These are phyloP conservation scores for Luscinia luscinia DNA, from an alignment of 2,797 vertebrate genomes.

Conservation along the genomic window DNA sequence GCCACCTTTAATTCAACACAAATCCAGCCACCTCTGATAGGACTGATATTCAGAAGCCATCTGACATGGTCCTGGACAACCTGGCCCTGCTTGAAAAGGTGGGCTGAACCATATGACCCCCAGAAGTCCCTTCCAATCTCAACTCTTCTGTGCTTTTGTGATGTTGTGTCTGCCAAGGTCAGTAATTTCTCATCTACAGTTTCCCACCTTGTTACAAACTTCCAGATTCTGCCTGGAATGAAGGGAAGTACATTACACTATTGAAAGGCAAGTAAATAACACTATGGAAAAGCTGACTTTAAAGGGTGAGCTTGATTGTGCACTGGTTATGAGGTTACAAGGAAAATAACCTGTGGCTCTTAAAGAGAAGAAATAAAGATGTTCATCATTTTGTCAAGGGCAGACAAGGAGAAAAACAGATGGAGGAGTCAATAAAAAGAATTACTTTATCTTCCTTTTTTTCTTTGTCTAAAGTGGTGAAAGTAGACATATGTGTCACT, in stretches of 20 bases:
- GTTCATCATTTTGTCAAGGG: neutral
- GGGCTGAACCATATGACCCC: rapidly evolving
- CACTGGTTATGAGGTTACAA: neutral
- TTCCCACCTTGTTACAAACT: neutral
- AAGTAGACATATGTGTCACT: neutral
- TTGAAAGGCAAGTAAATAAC: neutral
- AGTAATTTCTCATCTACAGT: neutral
- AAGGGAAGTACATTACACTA: neutral
- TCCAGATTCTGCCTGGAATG: neutral
- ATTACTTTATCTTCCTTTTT: neutral
- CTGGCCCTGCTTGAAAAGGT: neutral
- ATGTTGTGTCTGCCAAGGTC: neutral
- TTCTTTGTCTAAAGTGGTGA: neutral
- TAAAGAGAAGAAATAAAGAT: neutral
- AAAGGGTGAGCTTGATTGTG: neutral
- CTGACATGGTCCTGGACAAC: neutral
- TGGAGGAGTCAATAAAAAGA: neutral
- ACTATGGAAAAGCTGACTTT: neutral
- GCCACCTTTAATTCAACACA: neutral
- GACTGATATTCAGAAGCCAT: neutral
- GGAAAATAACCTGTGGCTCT: neutral
- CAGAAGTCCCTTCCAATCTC: neutral
- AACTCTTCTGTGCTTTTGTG: neutral
- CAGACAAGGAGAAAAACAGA: neutral
- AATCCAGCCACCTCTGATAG: neutral